Evolutionary conservation across 92 coral and sea anemone genomes (phyloP), one percentile per base, ranked within the genome.

Genomic region (Pocillopora meandrina): DNA sequence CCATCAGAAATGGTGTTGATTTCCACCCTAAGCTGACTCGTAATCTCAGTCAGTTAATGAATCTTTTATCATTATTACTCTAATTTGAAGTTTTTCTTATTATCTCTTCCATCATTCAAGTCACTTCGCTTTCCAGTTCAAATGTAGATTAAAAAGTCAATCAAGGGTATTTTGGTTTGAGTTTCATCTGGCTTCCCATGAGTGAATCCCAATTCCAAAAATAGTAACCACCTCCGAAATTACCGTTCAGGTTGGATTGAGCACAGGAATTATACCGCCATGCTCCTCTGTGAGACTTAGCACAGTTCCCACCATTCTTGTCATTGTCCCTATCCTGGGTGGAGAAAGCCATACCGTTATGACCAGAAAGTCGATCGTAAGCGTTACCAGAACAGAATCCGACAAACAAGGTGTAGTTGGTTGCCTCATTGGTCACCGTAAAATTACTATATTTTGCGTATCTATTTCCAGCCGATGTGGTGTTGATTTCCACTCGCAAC

Each of bases 231-330:
- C 71, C 76, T 13, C 89, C 93, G 10, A 87, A 90, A 80, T 83
- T 82, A 80, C 90, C 83, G 49, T 93, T 93, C 61, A 93, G 86
- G 73, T 75, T 91, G 2, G 94, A 93, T 0, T 77, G 0, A 17
- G 36, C 75, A 76, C 97, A 93, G 56, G 23, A 65, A 0, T 82
- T 81, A 76, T 82, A 88, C 97, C 97, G 91, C 97, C 97, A 93
- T 13, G 90, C 92, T 8, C 97, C 94, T 4, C 81, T 84, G 1
- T 2, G 47, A 63, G 12, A 57, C 10, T 52, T 67, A 2, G 94
- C 84, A 59, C 97, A 93, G 61, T 80, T 73, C 15, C 3, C 23
- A 0, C 23, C 21, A 57, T 33, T 42, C 13, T 75, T 67, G 81
- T 90, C 92, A 64, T 93, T 91, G 61, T 91, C 97, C 1, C 74